phyloP scores from a whole-genome alignment of 2,113 vertebrate genomes.

The Rhagologus leucostigma region DNA sequence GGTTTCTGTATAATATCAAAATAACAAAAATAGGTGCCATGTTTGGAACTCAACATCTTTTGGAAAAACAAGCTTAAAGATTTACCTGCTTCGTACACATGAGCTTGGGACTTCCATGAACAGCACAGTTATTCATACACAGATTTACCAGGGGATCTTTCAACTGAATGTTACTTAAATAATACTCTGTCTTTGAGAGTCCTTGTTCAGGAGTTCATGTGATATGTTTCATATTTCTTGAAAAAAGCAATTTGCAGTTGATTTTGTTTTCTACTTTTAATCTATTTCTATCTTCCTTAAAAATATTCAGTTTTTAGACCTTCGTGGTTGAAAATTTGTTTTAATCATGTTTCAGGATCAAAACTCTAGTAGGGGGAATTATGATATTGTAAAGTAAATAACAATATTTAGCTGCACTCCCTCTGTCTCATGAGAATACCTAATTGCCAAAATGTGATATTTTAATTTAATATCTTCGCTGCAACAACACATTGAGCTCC shows the following conservation, averaged over 20 bases:
- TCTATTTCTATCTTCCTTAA: neutral
- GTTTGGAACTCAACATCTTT: neutral
- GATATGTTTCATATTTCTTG: neutral
- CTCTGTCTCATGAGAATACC: neutral
- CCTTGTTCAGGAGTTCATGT: neutral
- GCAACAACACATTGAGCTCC: neutral
- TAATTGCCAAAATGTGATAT: slow-evolving; percentile 28
- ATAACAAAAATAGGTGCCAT: neutral
- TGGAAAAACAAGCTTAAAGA: neutral
- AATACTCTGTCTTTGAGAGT: neutral
- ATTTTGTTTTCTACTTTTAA: neutral
- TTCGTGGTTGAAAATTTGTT: neutral
- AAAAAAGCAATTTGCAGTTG: neutral
- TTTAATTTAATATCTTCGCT: slow-evolving; percentile 1
- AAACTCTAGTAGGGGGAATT: neutral
- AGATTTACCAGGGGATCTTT: neutral
- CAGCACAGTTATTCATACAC: neutral
- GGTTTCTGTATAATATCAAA: neutral
- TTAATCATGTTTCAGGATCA: neutral
- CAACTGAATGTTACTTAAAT: neutral
- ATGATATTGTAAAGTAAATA: slow-evolving; percentile 25
- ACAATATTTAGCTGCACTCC: slow-evolving; percentile 13
- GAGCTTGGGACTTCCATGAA: neutral
- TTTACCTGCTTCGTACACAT: neutral
- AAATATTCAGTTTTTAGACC: neutral